Evolutionary conservation across 2,113 vertebrate species (phyloP).

Genomic region (Recurvirostra avosetta): DNA sequence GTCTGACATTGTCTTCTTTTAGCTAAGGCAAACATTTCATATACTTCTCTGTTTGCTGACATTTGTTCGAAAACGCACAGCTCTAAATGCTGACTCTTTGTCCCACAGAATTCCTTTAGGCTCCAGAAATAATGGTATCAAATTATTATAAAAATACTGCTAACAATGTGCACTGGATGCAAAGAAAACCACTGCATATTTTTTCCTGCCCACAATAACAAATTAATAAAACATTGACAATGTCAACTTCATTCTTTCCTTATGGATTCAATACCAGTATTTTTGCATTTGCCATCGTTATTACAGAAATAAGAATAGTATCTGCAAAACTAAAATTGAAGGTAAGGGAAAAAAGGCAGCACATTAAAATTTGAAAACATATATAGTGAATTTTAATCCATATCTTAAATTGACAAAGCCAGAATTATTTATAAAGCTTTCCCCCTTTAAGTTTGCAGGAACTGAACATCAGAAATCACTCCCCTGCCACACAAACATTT

Average conservation of each 20-base stretch:
- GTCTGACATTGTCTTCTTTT: background rate
- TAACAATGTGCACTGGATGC: background rate
- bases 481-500: background rate
- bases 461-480: background rate
- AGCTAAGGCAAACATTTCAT: background rate
- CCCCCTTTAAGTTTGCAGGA: background rate
- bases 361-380: slow-evolving; percentile 33
- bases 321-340: background rate
- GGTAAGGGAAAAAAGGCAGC: background rate
- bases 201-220: background rate
- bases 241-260: background rate
- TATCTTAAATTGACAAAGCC: slow-evolving; percentile 33
- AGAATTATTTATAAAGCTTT: slow-evolving; percentile 41
- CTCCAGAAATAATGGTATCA: background rate
- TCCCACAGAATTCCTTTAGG: background rate
- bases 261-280: background rate
- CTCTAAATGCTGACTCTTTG: background rate
- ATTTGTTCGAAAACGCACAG: background rate
- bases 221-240: background rate
- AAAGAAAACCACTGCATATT: background rate
- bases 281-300: background rate
- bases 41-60: background rate
- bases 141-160: background rate
- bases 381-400: slow-evolving; percentile 32
- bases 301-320: background rate